These are phyloP conservation scores for Ciconia boyciana DNA, from an alignment of 2,113 vertebrate species.

Conservation along the genomic window DNA sequence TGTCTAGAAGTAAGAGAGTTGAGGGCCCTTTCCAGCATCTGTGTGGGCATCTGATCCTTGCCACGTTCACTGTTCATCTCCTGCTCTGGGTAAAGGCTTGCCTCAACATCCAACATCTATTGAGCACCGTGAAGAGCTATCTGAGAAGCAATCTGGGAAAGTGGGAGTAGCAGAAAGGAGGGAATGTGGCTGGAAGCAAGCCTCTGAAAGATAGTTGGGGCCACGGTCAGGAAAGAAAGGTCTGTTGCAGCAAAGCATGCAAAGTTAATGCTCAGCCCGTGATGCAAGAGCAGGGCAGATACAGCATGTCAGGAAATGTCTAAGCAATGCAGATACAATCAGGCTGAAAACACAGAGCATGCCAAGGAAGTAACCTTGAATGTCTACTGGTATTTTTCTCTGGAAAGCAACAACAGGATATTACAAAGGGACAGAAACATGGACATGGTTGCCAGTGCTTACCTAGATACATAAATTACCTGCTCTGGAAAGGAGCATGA, in stretches of 20 bases:
- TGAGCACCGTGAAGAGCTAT: not conserved
- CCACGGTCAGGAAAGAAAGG: not conserved
- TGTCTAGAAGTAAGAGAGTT: not conserved
- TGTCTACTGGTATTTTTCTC: slow-evolving; percentile 54
- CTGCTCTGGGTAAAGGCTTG: not conserved
- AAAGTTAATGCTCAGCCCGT: not conserved
- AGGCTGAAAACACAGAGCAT: slow-evolving; percentile 22
- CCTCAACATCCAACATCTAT: not conserved
- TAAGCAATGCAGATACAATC: slow-evolving; percentile 9
- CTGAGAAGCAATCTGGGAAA: not conserved
- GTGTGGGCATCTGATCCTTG: not conserved
- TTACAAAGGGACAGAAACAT: slow-evolving; percentile 26
- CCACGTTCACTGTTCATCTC: not conserved
- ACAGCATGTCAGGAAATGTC: slow-evolving; percentile 26
- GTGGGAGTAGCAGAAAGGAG: not conserved
- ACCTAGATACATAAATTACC: slow-evolving; percentile 42
- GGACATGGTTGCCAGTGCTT: not conserved
- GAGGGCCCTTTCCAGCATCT: not conserved
- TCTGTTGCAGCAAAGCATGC: slow-evolving; percentile 6
- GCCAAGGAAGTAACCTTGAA: slow-evolving; percentile 63
- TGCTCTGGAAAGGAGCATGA: not conserved
- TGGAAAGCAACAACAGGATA: slow-evolving; percentile 59
- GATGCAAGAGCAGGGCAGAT: slow-evolving; percentile 32
- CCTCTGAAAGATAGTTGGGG: not conserved
- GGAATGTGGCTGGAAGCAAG: not conserved